Evolutionary conservation across 2,797 vertebrate species (phyloP), one percentile per base, ranked within the genome.

Genomic region (Apodemus agrarius): DNA sequence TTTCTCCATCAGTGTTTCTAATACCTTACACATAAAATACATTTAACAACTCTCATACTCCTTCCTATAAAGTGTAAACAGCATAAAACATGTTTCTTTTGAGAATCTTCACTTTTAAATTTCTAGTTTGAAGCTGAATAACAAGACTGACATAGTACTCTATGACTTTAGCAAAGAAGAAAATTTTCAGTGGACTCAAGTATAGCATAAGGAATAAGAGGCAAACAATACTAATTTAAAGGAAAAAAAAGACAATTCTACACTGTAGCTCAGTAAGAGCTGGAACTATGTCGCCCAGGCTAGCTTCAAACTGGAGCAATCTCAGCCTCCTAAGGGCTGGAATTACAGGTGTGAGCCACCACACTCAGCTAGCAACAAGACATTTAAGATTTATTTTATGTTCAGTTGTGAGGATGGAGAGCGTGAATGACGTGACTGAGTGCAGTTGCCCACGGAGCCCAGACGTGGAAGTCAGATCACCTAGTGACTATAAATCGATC

Each of bases 1-100:
- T 82, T 93, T 90, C 52, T 91, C 63, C 89, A 96, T 72, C 59
- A 89, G 43, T 46, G 46, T 87, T 87, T 89, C 93, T 90, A 80
- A 89, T 43, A 81, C 0, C 81, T 14, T 89, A 79, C 49, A 22
- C 79, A 31, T 74, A 93, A 91, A 95, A 7, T 24, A 89, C 79
- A 95, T 80, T 88, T 94, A 90, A 69, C 40, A 90, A 22, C 22
- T 85, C 29, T 69, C 78, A 78, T 34, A 49, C 52, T 96, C 80
- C 76, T 84, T 96, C 75, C 83, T 81, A 93, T 31, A n/a, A 46
- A 63, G 65, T 49, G 92, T 81, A 93, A 97, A 67, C 49, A 59
- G 17, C 29, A 34, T 46, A 83, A 94, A 92, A 87, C 89, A 89
- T 90, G 17, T 14, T 91, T 34, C 59, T 78, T 78, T 46, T 80